These are phyloP conservation scores for Pseudomyrmex concolor DNA, from an alignment of 1,140 invertebrate genomes.

Conservation along the genomic window DNA sequence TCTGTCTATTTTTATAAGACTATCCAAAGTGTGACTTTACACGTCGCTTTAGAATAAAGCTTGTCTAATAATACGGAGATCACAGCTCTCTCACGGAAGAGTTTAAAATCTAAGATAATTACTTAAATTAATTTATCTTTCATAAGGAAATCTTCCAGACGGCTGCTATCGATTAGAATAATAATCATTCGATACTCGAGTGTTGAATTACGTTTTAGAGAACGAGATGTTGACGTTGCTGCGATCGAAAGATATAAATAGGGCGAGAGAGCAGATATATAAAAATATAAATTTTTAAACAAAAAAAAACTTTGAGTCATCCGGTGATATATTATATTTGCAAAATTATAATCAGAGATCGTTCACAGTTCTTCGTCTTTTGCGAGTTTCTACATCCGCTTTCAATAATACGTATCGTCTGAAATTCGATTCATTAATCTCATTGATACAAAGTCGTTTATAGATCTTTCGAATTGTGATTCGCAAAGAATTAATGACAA, in stretches of 20 bases:
- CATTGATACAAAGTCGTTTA: constrained; percentile 29
- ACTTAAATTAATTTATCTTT: constrained; percentile 51
- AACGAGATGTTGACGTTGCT: not conserved
- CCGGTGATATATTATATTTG: not conserved
- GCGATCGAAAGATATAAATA: not conserved
- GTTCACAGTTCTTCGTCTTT: not conserved
- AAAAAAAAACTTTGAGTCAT: no score
- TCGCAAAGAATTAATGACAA: not conserved
- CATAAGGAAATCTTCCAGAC: constrained; percentile 42
- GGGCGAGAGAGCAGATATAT: no score
- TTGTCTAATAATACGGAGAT: constrained; percentile 39
- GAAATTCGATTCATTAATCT: constrained; percentile 17
- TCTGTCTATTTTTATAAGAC: constrained; percentile 48
- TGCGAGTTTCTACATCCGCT: constrained; percentile 5
- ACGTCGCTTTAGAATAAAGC: constrained; percentile 34
- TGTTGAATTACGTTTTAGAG: not conserved
- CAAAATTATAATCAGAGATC: no score
- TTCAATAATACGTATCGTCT: constrained; percentile 22
- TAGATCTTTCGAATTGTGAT: constrained; percentile 23
- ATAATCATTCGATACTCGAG: constrained; percentile 46
- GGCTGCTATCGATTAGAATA: constrained; percentile 47
- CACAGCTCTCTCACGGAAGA: not conserved
- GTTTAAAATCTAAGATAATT: constrained; percentile 55
- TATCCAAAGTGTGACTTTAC: constrained; percentile 29
- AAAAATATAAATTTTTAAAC: no score